phyloP scores from a whole-genome alignment of 2,113 vertebrate species.

The Podarcis cretensis region DNA sequence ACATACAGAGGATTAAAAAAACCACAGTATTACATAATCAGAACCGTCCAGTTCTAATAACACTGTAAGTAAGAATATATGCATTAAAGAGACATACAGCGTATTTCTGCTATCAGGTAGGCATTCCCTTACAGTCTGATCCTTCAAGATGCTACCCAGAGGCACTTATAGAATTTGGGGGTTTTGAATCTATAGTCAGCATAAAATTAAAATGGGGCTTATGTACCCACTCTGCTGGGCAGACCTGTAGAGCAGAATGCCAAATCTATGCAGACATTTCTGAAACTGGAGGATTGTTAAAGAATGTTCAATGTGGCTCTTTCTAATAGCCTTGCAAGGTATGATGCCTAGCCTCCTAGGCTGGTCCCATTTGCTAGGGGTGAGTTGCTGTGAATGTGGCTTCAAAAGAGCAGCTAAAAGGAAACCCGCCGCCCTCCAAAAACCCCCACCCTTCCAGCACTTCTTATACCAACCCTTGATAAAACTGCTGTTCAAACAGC shows the following conservation, averaged over 20 bases:
- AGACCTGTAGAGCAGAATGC: neutral
- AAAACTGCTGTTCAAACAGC: neutral
- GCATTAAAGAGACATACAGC: constrained; percentile 1
- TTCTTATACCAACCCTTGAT: neutral
- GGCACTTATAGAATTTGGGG: neutral
- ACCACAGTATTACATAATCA: constrained; percentile 49
- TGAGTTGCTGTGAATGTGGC: neutral
- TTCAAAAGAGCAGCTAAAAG: neutral
- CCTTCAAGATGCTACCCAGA: neutral
- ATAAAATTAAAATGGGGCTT: neutral
- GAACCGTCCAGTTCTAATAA: constrained; percentile 32
- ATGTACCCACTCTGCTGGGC: neutral
- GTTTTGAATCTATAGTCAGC: neutral
- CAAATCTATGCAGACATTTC: too few species aligned
- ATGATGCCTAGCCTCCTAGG: neutral
- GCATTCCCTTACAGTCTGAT: neutral
- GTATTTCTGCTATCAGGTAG: neutral
- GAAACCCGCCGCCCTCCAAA: neutral
- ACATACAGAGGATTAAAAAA: constrained; percentile 45
- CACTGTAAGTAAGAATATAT: constrained; percentile 16
- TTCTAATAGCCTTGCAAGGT: neutral
- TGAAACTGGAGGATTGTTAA: too few species aligned
- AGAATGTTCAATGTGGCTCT: neutral
- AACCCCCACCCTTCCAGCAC: neutral
- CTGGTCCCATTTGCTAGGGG: neutral